These are phyloP conservation scores for Drosophila mimica DNA, from an alignment of 2,888 invertebrate species.

Conservation along the genomic window DNA sequence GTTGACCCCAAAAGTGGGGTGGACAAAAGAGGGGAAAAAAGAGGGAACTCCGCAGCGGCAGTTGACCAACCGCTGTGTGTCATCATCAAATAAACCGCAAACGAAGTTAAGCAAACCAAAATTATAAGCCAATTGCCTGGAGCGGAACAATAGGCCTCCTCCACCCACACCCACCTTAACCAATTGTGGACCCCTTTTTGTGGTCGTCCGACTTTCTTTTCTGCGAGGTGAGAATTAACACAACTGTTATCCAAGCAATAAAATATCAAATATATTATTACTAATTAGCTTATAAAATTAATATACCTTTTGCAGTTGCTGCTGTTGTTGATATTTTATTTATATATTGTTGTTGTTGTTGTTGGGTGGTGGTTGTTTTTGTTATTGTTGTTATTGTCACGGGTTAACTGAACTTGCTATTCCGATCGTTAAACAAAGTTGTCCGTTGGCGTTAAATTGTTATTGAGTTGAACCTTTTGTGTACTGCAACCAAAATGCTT, in stretches of 20 bases:
- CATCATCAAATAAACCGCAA: constrained; percentile 53
- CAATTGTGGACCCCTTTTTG: constrained; percentile 32
- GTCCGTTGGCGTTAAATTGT: constrained; percentile 23
- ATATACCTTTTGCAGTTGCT: constrained; percentile 53
- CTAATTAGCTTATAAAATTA: constrained; percentile 57
- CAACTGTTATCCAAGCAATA: constrained; percentile 56
- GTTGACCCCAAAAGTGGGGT: neutral
- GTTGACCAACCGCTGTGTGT: constrained; percentile 39
- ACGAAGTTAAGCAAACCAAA: constrained; percentile 46
- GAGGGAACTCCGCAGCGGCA: neutral
- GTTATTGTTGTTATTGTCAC: constrained; percentile 12
- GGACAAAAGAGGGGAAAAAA: too few relatives aligned
- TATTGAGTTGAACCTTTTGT: constrained; percentile 16
- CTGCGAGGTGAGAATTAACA: constrained; percentile 29
- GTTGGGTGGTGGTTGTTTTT: neutral
- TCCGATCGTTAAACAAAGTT: constrained; percentile 21
- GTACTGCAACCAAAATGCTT: constrained; percentile 36
- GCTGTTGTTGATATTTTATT: constrained; percentile 3
- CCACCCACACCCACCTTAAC: neutral
- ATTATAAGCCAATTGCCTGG: constrained; percentile 38
- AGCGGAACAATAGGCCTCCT: constrained; percentile 10
- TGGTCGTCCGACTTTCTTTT: constrained; percentile 19
- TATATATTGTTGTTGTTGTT: constrained; percentile 3
- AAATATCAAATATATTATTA: constrained; percentile 48
- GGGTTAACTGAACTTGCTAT: constrained; percentile 16